Percentiles rank a stretch among this genome's conserved stretches.
These are phyloP conservation scores for fruit fly (Drosophila melanogaster) DNA, from an alignment of 1,140 invertebrate genomes.

Conservation along the genomic window Release_6_plus_ISO1_MT NT_037436.4:1853001-1853500, in stretches of 20 bases:
- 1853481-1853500: conserved; percentile 59
- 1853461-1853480: conserved; percentile 55
- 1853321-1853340: conserved; percentile 6
- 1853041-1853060: background rate
- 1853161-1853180: background rate
- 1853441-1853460: conserved; percentile 47
- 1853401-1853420: conserved; percentile 56
- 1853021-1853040: background rate
- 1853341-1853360: conserved; percentile 26
- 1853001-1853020: background rate
- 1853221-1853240: background rate
- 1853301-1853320: conserved; percentile 8
- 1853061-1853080: no score
- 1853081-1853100: no score
- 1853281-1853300: conserved; percentile 11
- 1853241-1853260: conserved; percentile 5
- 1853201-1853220: background rate
- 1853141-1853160: background rate
- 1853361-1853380: conserved; percentile 20
- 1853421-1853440: conserved; percentile 52
- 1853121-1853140: background rate
- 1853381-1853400: conserved; percentile 40
- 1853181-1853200: conserved; percentile 11
- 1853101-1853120: background rate
- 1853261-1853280: conserved; percentile 18